Base-by-base conservation (phyloP, 2,113 vertebrate species). In the Taxidea taxus region DNA sequence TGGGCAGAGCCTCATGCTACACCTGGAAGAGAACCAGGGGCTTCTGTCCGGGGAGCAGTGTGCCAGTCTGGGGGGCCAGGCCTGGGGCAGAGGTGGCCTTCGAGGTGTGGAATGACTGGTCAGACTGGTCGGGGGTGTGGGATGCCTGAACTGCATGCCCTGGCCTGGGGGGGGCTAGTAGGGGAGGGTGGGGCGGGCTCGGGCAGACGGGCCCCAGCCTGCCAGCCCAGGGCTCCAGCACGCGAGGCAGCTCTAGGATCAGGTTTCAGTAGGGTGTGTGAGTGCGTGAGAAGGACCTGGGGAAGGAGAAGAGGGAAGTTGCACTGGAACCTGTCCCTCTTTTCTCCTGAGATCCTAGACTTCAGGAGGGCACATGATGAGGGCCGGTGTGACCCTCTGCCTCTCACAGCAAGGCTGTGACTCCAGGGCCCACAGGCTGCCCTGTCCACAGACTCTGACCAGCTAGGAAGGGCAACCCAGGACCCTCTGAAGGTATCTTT, bases 181-280 rank as follows among this genome's bases (percentile, higher is more conserved):
- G 95, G 58, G 95, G 84, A 96, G 94, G 97, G 97, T 96, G 87
- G 42, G 58, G 97, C 96, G 87, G 80, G 84, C 37, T 72, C 60
- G 62, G 42, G 70, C 10, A 87, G 85, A 95, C 97, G 92, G 97
- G 98, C 92, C 97, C 84, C 74, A 85, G 97, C 98, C 75, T 16
- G 97, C 95, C 92, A 81, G 74, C 74, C 37, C 87, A 83, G 39
- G 77, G 74, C 42, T 31, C 39, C 89, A 49, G 60, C 94, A 94
- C 0, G 42, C 4, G 21, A 98, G 95, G 96, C 83, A 39, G 92
- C 90, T 84, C 58, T 31, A 8, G 92, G 96, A 87, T 98, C 96
- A 47, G 96, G 97, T 98, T 98, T 97, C 98, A 97, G 86, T 15
- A 98, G 98, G 98, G 98, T 62, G 97, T 98, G 92, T 95, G 96